These are phyloP conservation scores for Petroica traversi DNA, from an alignment of 2,113 vertebrate species.

Conservation along the genomic window DNA sequence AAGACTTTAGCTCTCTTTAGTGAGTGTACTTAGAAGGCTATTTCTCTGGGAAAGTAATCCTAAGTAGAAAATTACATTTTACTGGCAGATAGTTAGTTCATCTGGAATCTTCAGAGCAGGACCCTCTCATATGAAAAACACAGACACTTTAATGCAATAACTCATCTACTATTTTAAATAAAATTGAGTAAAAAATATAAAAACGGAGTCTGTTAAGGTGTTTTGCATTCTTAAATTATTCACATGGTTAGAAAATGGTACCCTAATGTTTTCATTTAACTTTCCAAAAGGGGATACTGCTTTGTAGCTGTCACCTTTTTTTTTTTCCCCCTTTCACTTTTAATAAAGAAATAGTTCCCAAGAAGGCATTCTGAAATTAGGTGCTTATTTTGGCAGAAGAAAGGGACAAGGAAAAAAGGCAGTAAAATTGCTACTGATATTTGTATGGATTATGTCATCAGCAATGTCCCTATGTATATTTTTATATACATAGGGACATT, in stretches of 20 bases:
- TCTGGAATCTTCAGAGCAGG: not conserved
- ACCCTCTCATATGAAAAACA: not conserved
- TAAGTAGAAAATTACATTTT: not conserved
- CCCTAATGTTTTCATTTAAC: not conserved
- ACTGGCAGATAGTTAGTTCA: not conserved
- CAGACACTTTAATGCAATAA: not conserved
- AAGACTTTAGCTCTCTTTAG: not conserved
- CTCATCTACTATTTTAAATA: not conserved
- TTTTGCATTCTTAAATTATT: not conserved
- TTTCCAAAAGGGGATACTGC: not conserved
- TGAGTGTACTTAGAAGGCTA: not conserved
- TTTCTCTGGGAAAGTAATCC: not conserved
- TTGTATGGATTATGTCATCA: not conserved
- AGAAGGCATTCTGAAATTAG: not conserved
- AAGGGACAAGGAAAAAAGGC: not conserved
- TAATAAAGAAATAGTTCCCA: not conserved
- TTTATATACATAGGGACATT: constrained; percentile 22
- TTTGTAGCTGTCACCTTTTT: not conserved
- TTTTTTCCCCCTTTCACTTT: not conserved
- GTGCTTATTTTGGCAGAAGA: not conserved
- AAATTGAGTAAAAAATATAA: not conserved
- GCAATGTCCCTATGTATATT: not conserved
- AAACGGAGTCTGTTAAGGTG: not conserved
- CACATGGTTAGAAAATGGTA: not conserved
- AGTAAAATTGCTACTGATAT: not conserved